Conservation (phyloP, 2,797 vertebrate genomes). For the Melanotaenia parkinsoni region DNA sequence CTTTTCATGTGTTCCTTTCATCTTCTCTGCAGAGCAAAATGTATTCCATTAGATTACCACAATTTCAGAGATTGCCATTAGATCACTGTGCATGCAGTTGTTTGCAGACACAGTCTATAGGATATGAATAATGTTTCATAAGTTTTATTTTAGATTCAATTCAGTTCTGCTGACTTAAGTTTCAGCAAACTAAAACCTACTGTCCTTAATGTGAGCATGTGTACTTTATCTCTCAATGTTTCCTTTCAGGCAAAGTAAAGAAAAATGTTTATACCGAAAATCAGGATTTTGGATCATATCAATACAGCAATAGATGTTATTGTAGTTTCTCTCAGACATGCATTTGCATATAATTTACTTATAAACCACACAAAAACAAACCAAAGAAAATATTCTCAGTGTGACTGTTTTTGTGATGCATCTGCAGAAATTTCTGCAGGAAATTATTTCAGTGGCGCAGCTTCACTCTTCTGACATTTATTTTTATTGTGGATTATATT, state of each 20-base stretch:
- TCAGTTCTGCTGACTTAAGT: constrained; percentile 24
- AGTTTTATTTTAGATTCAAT: constrained; percentile 38
- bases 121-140: constrained; percentile 34
- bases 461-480: not conserved
- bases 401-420: not conserved
- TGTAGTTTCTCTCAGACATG: not conserved
- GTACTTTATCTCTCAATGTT: constrained; percentile 1
- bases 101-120: constrained; percentile 44
- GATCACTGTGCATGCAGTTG: constrained; percentile 33
- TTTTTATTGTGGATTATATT: not conserved
- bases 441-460: not conserved
- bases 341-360: not conserved
- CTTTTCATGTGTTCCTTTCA: constrained; percentile 71
- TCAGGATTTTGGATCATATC: not conserved
- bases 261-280: constrained; percentile 1
- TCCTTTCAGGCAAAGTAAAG: constrained; percentile 1
- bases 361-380: not conserved
- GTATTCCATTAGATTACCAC: constrained; percentile 68
- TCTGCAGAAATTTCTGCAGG: not conserved
- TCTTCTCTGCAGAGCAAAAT: constrained; percentile 62
- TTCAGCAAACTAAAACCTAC: constrained; percentile 16
- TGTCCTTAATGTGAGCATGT: constrained; percentile 11
- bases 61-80: constrained; percentile 63
- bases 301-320: not conserved
- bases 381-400: not conserved